A percentile compares a stretch with the other conserved stretches of the same genome.
Conservation (phyloP, 2,113 vertebrate species). For the zebrafish (Danio rerio) region GRCz12tu NC_133181.1:30628001-30628500, state of each 20-base stretch:
- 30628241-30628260: not conserved
- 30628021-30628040: no score
- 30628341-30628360: not conserved
- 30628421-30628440: not conserved
- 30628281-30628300: not conserved
- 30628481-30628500: not conserved
- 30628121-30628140: no score
- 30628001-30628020: no score
- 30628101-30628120: no score
- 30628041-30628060: no score
- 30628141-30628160: no score
- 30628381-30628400: not conserved
- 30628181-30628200: no score
- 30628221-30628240: no score
- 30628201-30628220: no score
- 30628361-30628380: not conserved
- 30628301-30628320: not conserved
- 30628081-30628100: no score
- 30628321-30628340: constrained; percentile 3
- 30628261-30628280: constrained; percentile 1
- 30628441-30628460: not conserved
- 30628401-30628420: not conserved
- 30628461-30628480: not conserved
- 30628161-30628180: no score
- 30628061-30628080: no score